These are phyloP conservation scores for Spicauda simplicius DNA, from an alignment of 2,888 invertebrate genomes.

Conservation along the genomic window DNA sequence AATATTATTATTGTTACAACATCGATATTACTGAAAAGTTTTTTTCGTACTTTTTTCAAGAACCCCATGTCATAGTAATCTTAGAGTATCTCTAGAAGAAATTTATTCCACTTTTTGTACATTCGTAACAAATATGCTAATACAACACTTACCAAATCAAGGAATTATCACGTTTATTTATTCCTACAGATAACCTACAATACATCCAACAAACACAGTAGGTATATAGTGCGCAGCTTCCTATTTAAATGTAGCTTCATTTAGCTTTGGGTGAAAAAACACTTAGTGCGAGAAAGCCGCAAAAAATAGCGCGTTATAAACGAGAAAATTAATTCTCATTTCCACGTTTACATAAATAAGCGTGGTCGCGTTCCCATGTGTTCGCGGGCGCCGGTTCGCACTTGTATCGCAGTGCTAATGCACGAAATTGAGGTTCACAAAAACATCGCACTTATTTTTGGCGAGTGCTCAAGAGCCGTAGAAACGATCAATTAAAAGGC, in stretches of 20 bases:
- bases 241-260: neutral
- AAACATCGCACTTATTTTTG: conserved; percentile 28
- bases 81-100: too few species aligned
- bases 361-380: conserved; percentile 49
- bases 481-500: neutral
- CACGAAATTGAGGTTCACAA: neutral
- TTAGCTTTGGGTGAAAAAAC: conserved; percentile 45
- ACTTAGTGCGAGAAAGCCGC: conserved; percentile 45
- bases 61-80: too few species aligned
- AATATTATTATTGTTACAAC: too few species aligned
- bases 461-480: neutral
- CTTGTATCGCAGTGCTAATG: conserved; percentile 9
- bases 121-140: too few species aligned
- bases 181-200: too few species aligned
- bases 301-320: conserved; percentile 69
- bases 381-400: conserved; percentile 9
- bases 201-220: too few species aligned
- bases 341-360: conserved; percentile 72
- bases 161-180: too few species aligned
- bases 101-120: too few species aligned
- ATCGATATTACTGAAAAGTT: too few species aligned
- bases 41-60: too few species aligned
- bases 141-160: too few species aligned
- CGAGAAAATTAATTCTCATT: conserved; percentile 75
- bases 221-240: neutral